These are phyloP conservation scores for Periophthalmodon schlosseri DNA, from an alignment of 2,113 vertebrate genomes.

Conservation along the genomic window DNA sequence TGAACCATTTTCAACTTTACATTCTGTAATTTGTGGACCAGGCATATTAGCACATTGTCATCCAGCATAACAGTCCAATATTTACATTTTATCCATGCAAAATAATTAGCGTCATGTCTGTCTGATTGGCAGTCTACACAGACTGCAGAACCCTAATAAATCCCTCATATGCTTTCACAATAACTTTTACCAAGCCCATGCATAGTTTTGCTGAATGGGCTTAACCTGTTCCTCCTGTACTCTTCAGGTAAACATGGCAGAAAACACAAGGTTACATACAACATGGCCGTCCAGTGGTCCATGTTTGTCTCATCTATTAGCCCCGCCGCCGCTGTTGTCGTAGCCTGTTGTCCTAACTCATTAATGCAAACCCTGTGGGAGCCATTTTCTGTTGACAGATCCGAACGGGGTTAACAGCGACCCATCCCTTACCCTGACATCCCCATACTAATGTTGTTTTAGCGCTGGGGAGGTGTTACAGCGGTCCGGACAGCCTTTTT, in stretches of 20 bases:
- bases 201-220: not conserved
- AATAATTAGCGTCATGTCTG: not conserved
- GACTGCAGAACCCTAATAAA: not conserved
- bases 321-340: constrained; percentile 10
- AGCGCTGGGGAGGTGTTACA: constrained; percentile 12
- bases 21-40: no score
- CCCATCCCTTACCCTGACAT: constrained; percentile 57
- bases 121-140: not conserved
- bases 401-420: constrained; percentile 67
- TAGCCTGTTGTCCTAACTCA: constrained; percentile 51
- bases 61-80: not conserved
- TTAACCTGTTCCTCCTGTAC: not conserved
- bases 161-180: not conserved
- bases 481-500: constrained; percentile 23
- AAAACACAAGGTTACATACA: constrained; percentile 36
- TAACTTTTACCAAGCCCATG: not conserved
- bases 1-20: no score
- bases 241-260: constrained; percentile 4
- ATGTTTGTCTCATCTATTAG: constrained; percentile 48
- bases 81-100: not conserved
- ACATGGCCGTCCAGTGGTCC: constrained; percentile 27
- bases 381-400: constrained; percentile 59
- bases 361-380: constrained; percentile 68
- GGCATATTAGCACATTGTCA: not conserved
- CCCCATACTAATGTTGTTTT: constrained; percentile 45